phyloP scores from a whole-genome alignment of 2,888 invertebrate species.

The Nephrotoma guestfalica region DNA sequence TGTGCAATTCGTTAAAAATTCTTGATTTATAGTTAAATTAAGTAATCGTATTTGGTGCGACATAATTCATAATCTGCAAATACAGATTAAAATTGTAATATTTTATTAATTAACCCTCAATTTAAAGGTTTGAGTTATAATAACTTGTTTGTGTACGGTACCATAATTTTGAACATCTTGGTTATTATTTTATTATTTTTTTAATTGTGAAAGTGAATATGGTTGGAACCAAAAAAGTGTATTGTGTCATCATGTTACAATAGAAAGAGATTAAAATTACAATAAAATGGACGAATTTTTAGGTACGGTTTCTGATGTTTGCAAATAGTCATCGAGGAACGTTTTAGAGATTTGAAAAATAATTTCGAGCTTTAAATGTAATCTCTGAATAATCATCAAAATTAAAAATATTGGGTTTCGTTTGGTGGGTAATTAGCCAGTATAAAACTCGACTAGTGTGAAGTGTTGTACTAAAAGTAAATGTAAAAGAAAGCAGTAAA shows the following conservation, averaged over 20 bases:
- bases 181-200: too few relatives aligned
- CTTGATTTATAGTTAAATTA: too few relatives aligned
- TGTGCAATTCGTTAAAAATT: too few relatives aligned
- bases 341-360: not conserved
- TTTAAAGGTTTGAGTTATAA: too few relatives aligned
- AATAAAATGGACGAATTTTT: not conserved
- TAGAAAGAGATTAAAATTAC: not conserved
- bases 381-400: not conserved
- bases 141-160: too few relatives aligned
- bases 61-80: too few relatives aligned
- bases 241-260: not conserved
- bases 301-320: not conserved
- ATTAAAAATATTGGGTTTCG: not conserved
- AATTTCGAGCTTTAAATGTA: not conserved
- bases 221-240: not conserved
- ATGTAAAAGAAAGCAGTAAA: not conserved
- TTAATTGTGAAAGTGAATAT: too few relatives aligned
- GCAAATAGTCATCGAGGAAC: not conserved
- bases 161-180: too few relatives aligned
- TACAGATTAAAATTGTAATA: too few relatives aligned
- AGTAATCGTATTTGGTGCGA: too few relatives aligned
- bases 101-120: too few relatives aligned
- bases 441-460: not conserved
- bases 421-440: not conserved
- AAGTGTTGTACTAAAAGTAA: not conserved